phyloP scores from a whole-genome alignment of 64 coral and sea anemone species.

The Pachyseris speciosa region DNA sequence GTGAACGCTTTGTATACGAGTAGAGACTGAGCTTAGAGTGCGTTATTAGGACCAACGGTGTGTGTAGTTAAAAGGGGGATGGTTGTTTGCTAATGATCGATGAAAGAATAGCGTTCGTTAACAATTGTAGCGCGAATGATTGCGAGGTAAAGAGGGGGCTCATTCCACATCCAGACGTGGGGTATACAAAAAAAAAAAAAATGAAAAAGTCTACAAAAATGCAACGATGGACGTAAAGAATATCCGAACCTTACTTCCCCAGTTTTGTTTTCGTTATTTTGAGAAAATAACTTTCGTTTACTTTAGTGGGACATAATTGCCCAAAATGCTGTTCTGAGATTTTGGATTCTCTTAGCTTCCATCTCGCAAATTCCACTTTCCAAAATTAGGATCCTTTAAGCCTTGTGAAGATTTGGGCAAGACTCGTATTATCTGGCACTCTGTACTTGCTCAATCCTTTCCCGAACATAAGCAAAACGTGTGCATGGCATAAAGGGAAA shows the following conservation, averaged over 20 bases:
- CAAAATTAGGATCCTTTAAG: too few species aligned
- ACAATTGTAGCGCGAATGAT: background rate
- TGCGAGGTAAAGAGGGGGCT: background rate
- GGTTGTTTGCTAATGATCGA: conserved; percentile 21
- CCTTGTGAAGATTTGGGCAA: too few species aligned
- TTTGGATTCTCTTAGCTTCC: background rate
- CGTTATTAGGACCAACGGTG: conserved; percentile 9
- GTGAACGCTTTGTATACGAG: too few species aligned
- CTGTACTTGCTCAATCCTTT: background rate
- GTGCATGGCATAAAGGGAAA: background rate
- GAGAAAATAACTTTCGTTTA: too few species aligned
- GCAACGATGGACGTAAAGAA: too few species aligned
- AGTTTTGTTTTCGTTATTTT: background rate
- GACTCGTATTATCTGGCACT: too few species aligned
- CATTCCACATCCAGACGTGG: background rate
- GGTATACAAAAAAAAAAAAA: too few species aligned
- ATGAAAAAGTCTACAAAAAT: too few species aligned
- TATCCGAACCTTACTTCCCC: background rate
- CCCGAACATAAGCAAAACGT: background rate
- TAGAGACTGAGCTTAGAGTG: background rate
- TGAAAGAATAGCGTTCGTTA: background rate
- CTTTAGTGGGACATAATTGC: too few species aligned
- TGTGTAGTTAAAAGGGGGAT: background rate
- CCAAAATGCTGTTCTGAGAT: too few species aligned
- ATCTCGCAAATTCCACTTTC: background rate